Evolutionary conservation across 2,797 vertebrate species (phyloP), one percentile per base, ranked within the genome.

Genomic region (Alcedo atthis): DNA sequence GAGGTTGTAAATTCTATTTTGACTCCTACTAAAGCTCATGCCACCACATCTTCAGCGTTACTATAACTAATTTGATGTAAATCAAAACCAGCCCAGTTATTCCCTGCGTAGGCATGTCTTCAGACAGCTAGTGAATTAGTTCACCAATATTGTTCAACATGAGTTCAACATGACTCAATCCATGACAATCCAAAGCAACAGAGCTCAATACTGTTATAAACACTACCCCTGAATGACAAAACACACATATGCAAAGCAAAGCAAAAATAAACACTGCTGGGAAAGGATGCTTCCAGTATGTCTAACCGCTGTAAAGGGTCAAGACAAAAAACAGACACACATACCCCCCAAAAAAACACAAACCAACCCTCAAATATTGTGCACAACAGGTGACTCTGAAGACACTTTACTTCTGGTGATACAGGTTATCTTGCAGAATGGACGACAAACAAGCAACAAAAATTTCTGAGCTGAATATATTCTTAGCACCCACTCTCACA

Each of bases 291-390:
- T 79, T 71, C 64, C 35, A 66, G 25, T 19, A 25, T 15, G 22
- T 18, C 15, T 15, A 10, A 6, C 7, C 9, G 25, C 8, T 4
- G 28, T 25, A 46, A 55, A 35, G 17, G 3, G 24, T 32, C 3
- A 43, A 17, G 32, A 15, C 8, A 54, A 57, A 51, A 51, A 49
- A 3, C 5, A 48, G 7, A 20, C 13, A 33, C 61, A 33, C 35
- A 28, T 13, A 6, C 17, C 10, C 18, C 8, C 10, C n/a, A 15
- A 30, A 32, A 1, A 0, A 0, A 12, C 9, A 7, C 9, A 1
- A 40, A 54, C 12, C 16, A 37, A 6, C 37, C 37, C 37, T 37
- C 37, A 53, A 37, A 10, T 48, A 26, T 0, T 53, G 35, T 3
- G 14, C 37, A 4, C 22, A 33, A 49, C 61, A 68, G 42, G 35